Evolutionary conservation across 2,797 vertebrate species (phyloP), one percentile per base, ranked within the genome.

Genomic region (Hoplostethus atlanticus): DNA sequence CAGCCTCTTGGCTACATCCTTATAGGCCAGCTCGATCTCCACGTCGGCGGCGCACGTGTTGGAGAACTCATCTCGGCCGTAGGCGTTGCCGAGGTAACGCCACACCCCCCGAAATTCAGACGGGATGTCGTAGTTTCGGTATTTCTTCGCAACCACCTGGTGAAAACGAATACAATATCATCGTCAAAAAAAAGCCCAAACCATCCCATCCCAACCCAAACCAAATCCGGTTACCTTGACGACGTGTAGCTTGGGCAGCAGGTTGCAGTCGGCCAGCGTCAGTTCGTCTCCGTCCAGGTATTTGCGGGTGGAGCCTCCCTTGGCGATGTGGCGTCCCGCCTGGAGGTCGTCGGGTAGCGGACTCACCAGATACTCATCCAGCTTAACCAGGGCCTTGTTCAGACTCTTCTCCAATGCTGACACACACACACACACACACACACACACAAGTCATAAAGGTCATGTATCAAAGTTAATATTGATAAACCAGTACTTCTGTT

Each of bases 221-320:
- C 34, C 34, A 36, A 8, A 36, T 0, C 34, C 5, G 16, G 79
- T 93, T 91, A 99, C 98, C 96, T 99, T 99, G 73, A 98, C 93
- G 16, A 99, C 96, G 0, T 99, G 98, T n/a, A 99, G 97, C 84
- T 99, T 99, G 56, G 98, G 98, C 61, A 99, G 91, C 38, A 99
- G 96, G 88, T 99, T 99, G 92, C 98, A 99, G 92, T 99, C 98
- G 0, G 97, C 96, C 64, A 99, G 93, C 0, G 98, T 98, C 77
- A 99, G 86, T 40, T 97, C 96, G 13, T 99, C 95, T 42, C 98
- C 97, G 1, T 99, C 98, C 76, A 99, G 90, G 86, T 96, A 99
- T 83, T 95, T 99, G 83, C 98, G 96, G 38, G 80, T 89, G 16
- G 97, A 98, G 40, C 91, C 92, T 58, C 94, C 94, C 84, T 98